Evolutionary conservation across 2,888 invertebrate species (phyloP).

Genomic region (Neoascia interrupta): DNA sequence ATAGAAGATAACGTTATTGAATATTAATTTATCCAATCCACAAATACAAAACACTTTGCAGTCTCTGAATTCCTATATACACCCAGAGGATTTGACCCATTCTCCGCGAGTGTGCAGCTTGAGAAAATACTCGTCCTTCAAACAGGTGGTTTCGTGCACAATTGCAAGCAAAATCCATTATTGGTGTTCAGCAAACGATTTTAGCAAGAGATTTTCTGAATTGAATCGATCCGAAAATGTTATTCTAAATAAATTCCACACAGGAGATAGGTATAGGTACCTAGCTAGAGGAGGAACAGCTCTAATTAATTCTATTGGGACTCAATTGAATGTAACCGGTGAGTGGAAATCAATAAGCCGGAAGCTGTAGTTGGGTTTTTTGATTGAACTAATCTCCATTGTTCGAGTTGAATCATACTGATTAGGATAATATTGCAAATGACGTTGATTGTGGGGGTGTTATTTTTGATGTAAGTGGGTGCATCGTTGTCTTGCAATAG

Average conservation of each 20-base stretch:
- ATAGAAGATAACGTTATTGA: conserved; percentile 57
- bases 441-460: too few species aligned
- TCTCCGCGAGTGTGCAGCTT: background rate
- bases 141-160: conserved; percentile 45
- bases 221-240: conserved; percentile 15
- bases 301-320: too few species aligned
- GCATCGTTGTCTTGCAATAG: too few species aligned
- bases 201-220: background rate
- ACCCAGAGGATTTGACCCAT: conserved; percentile 30
- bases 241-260: conserved; percentile 11
- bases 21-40: conserved; percentile 63
- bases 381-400: too few species aligned
- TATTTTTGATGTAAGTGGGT: too few species aligned
- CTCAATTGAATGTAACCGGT: background rate
- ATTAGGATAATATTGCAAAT: too few species aligned
- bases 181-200: background rate
- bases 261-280: background rate
- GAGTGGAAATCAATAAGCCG: too few species aligned
- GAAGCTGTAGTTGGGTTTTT: background rate
- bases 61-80: conserved; percentile 26
- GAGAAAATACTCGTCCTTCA: background rate
- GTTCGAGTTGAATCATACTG: too few species aligned
- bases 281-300: too few species aligned
- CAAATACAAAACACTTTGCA: conserved; percentile 59
- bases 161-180: conserved; percentile 4